Evolutionary conservation across 1,140 invertebrate genomes (phyloP).

Genomic region (Cherax quadricarinatus): DNA sequence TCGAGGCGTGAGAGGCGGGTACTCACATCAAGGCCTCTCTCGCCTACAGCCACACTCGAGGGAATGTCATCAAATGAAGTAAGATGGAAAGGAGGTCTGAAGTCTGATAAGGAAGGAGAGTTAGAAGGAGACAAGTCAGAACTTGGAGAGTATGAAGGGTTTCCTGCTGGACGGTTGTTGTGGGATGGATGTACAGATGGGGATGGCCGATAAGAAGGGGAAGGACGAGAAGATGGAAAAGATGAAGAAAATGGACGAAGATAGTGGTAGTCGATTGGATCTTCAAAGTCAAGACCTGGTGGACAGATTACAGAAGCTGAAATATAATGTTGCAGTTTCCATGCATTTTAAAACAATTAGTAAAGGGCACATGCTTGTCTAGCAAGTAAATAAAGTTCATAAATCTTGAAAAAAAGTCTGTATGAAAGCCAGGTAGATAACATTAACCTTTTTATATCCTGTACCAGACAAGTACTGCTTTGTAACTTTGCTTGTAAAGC

Average conservation of each 20-base stretch:
- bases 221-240: not conserved
- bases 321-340: not conserved
- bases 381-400: no score
- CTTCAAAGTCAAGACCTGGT: conserved; percentile 43
- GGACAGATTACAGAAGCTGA: not conserved
- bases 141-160: not conserved
- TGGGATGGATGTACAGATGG: not conserved
- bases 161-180: not conserved
- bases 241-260: conserved; percentile 26
- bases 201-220: not conserved
- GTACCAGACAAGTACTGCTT: no score
- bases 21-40: conserved; percentile 27
- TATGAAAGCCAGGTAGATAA: no score
- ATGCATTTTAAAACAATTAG: not conserved
- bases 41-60: not conserved
- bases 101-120: conserved; percentile 2
- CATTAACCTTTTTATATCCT: no score
- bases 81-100: conserved; percentile 43
- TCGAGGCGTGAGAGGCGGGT: conserved; percentile 61
- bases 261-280: conserved; percentile 11
- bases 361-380: not conserved
- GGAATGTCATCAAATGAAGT: conserved; percentile 51
- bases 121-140: not conserved
- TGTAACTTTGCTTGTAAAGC: no score
- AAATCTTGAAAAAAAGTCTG: no score